phyloP scores from a whole-genome alignment of 1,140 invertebrate genomes.

The Tyrophagus putrescentiae region DNA sequence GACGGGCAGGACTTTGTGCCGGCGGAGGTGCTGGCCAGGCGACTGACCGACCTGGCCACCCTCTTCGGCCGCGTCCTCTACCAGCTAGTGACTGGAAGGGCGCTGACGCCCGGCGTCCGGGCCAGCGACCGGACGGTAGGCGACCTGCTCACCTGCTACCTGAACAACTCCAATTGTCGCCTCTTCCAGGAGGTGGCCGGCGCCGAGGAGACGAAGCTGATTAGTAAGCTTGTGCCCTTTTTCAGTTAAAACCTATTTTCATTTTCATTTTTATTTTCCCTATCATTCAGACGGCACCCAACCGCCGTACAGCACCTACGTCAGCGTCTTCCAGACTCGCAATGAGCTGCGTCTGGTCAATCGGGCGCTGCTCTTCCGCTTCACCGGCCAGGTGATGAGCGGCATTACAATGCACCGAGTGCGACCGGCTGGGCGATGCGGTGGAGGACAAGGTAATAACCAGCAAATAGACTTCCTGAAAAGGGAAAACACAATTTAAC shows the following conservation, averaged over 20 bases:
- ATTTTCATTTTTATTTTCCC: constrained; percentile 17
- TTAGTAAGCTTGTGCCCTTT: constrained; percentile 7
- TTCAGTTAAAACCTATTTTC: constrained; percentile 14
- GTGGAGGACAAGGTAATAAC: neutral
- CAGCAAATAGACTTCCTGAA: neutral
- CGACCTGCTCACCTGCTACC: constrained; percentile 62
- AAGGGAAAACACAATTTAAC: neutral
- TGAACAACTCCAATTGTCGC: constrained; percentile 51
- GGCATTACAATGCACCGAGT: neutral
- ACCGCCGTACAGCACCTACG: constrained; percentile 31
- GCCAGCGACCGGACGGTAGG: constrained; percentile 34
- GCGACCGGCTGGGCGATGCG: neutral
- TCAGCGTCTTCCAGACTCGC: constrained; percentile 28
- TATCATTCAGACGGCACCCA: constrained; percentile 21
- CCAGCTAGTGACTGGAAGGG: constrained; percentile 22
- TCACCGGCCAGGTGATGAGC: neutral
- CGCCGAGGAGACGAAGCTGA: constrained; percentile 23
- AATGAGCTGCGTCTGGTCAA: constrained; percentile 27
- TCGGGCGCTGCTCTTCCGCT: neutral
- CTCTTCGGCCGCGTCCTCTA: constrained; percentile 38
- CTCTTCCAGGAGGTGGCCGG: constrained; percentile 38
- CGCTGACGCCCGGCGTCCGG: neutral
- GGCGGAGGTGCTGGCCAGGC: constrained; percentile 20
- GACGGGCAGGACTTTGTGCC: constrained; percentile 33
- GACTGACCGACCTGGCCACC: constrained; percentile 30